A percentile compares a stretch with the other conserved stretches of the same genome.
phyloP scores from a whole-genome alignment of 2,113 vertebrate genomes.

The Alligator sinensis region DNA sequence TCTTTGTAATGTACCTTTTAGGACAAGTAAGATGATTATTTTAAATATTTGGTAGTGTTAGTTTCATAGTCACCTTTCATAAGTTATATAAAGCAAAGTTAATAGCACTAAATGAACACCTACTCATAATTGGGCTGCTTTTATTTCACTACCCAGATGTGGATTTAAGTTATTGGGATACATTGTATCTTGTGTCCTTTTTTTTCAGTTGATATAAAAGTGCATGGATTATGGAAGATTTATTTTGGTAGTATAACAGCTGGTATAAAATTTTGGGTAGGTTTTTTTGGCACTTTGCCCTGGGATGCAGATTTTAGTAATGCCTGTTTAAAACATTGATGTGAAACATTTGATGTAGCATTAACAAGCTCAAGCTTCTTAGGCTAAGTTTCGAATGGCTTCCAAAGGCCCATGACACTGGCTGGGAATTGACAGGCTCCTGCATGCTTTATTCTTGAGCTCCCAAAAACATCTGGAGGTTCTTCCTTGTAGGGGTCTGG shows the following conservation, averaged over 20 bases:
- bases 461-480: rapidly evolving
- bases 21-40: too few relatives aligned
- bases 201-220: background rate
- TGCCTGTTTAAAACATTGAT: background rate
- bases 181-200: background rate
- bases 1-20: too few relatives aligned
- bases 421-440: rapidly evolving
- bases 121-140: background rate
- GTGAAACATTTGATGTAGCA: background rate
- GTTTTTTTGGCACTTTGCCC: background rate
- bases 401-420: background rate
- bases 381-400: background rate
- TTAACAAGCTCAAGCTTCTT: background rate
- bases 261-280: background rate
- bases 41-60: too few relatives aligned
- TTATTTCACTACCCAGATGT: background rate
- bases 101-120: background rate
- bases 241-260: background rate
- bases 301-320: background rate
- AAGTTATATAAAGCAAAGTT: background rate
- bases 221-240: background rate
- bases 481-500: background rate
- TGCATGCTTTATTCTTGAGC: rapidly evolving
- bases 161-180: background rate
- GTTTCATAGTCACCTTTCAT: too few relatives aligned